These are phyloP conservation scores for Malacoraja senta DNA, from an alignment of 2,797 vertebrate genomes.

Conservation along the genomic window DNA sequence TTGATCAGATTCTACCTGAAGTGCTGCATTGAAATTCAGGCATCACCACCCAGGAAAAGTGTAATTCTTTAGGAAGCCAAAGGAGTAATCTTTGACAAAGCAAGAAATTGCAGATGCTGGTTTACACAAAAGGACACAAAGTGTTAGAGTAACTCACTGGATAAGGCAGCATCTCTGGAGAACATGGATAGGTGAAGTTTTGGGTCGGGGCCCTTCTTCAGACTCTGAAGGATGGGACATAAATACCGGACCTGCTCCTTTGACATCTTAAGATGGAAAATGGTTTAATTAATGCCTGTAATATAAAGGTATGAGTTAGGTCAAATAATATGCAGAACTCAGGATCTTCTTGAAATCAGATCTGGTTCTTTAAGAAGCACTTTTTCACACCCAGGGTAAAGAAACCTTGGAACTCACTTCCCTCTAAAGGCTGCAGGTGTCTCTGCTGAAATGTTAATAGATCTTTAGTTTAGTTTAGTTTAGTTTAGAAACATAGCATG, in stretches of 20 bases:
- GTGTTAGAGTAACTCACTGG: no score
- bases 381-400: neutral
- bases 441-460: neutral
- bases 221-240: no score
- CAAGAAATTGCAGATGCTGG: no score
- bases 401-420: neutral
- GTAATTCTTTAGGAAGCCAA: neutral
- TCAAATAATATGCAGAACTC: neutral
- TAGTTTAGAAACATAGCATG: no score
- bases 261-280: neutral
- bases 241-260: neutral
- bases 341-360: neutral
- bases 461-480: no score
- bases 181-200: no score
- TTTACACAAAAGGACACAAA: no score
- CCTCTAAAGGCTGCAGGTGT: neutral
- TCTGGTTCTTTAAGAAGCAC: neutral
- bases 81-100: neutral
- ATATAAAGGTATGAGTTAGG: neutral
- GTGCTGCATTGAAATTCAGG: neutral
- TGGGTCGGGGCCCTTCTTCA: no score
- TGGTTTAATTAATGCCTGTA: neutral
- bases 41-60: neutral
- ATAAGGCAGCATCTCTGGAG: no score
- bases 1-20: neutral